These are phyloP conservation scores for Zaprionus davidi DNA, from an alignment of 1,140 invertebrate species.

Conservation along the genomic window DNA sequence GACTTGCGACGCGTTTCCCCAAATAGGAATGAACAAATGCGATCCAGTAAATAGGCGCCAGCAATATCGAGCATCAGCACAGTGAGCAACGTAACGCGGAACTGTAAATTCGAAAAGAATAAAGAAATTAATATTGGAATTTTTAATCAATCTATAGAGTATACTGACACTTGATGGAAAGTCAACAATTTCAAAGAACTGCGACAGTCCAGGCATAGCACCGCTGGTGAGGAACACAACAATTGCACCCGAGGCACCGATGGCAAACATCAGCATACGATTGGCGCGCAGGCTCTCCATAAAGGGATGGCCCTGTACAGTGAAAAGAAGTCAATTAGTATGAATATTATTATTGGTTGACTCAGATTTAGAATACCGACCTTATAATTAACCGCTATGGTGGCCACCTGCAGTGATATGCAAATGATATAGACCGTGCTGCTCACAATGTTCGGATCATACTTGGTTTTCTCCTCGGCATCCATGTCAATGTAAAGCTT, in stretches of 20 bases:
- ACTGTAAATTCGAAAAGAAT: conserved; percentile 87
- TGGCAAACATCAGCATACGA: conserved; percentile 95
- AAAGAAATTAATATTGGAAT: not conserved
- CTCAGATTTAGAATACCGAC: conserved; percentile 85
- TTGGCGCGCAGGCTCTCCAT: conserved; percentile 98
- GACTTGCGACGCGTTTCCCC: conserved; percentile 86
- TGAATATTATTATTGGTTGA: conserved; percentile 32
- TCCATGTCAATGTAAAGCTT: conserved; percentile 86
- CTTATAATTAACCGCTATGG: conserved; percentile 99
- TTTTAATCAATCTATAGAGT: not conserved
- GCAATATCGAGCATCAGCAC: conserved; percentile 93
- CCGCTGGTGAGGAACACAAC: conserved; percentile 92
- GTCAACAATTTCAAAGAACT: conserved; percentile 95
- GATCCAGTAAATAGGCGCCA: conserved; percentile 92
- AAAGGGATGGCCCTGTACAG: conserved; percentile 96
- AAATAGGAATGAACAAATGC: conserved; percentile 94
- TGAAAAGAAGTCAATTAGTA: conserved; percentile 14
- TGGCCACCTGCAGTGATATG: conserved; percentile 97
- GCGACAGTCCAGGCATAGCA: conserved; percentile 90
- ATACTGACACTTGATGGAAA: conserved; percentile 92
- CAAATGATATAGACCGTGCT: conserved; percentile 99
- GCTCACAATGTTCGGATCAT: conserved; percentile 97
- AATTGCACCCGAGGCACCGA: conserved; percentile 89
- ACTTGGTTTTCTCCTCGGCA: conserved; percentile 91
- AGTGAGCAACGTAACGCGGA: conserved; percentile 91